A percentile compares a stretch with the other conserved stretches of the same genome.
Evolutionary conservation across 2,113 vertebrate species (phyloP).

Genomic region (Acanthisitta chloris): DNA sequence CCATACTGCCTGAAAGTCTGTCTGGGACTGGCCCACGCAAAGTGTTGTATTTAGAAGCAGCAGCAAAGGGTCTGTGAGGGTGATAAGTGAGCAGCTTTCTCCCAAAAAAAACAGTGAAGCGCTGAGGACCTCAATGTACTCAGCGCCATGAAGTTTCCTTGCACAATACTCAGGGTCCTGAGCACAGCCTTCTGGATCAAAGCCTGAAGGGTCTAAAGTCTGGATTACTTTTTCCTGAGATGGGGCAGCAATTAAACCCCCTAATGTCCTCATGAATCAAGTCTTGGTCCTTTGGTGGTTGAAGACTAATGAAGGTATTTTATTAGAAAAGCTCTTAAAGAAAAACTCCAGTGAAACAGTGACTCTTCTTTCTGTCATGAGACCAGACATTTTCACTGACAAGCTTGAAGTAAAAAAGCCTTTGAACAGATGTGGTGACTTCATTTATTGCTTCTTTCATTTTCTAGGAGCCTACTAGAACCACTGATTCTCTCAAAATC

Average conservation of each 20-base stretch:
- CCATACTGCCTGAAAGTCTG: background rate
- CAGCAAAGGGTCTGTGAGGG: background rate
- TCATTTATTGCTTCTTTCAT: background rate
- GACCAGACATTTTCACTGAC: background rate
- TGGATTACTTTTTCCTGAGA: background rate
- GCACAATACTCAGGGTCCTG: background rate
- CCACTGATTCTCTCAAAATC: background rate
- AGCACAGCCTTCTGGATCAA: background rate
- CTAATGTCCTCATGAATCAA: background rate
- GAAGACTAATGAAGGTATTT: background rate
- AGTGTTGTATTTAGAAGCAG: background rate
- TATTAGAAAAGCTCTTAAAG: background rate
- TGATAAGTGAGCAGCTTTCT: background rate
- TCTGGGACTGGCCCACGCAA: background rate
- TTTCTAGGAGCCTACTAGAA: background rate
- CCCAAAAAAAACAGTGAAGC: background rate
- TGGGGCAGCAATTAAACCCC: background rate
- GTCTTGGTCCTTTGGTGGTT: background rate
- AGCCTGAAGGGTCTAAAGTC: background rate
- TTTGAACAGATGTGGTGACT: background rate
- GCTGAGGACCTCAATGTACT: background rate
- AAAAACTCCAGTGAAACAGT: background rate
- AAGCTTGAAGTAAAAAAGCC: background rate
- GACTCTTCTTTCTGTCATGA: background rate
- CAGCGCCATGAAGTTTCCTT: background rate